Evolutionary conservation across 2,888 invertebrate genomes (phyloP), one percentile per base, ranked within the genome.

Genomic region (Drosophila melanosoma): DNA sequence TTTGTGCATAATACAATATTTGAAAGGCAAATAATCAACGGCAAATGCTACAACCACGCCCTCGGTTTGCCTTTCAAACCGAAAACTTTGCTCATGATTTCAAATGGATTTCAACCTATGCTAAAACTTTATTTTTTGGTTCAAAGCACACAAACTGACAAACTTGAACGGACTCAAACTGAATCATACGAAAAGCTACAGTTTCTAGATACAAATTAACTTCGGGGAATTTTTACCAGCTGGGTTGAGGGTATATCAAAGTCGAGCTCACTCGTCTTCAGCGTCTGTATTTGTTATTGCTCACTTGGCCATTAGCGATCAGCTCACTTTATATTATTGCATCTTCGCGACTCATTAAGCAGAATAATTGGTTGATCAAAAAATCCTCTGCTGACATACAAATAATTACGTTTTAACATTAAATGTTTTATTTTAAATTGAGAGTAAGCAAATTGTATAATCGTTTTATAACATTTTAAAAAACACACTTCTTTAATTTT

Each of bases 1-100:
- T 70, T 33, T 35, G 7, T 61, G 52, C 12, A 12, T 53, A 17
- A 49, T n/a, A 36, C 23, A 38, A 51, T 29, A 70, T 79, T 76
- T 67, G 66, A 69, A 70, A 76, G 79, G 67, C 66, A 77, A 70
- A 79, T 75, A 64, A 64, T 79, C 57, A 75, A 58, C 61, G 45
- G 8, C 26, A 57, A 33, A 20, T 63, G 62, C 10, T 32, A 40
- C 3, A 36, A 6, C 17, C 36, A 53, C 35, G 40, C 45, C 67
- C 38, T 29, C 6, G 29, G 1, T 29, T n/a, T 52, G 40, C 15
- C 42, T 12, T 40, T 67, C 11, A 51, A 40, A n/a, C n/a, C 12
- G 26, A 40, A 54, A 49, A 73, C 48, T 60, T 74, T 67, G 11
- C 7, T 45, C 49, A 51, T 59, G 36, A 42, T 63, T 62, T 73